Base-by-base conservation (phyloP, 2,888 invertebrate species). In the Apamea epomidion region DNA sequence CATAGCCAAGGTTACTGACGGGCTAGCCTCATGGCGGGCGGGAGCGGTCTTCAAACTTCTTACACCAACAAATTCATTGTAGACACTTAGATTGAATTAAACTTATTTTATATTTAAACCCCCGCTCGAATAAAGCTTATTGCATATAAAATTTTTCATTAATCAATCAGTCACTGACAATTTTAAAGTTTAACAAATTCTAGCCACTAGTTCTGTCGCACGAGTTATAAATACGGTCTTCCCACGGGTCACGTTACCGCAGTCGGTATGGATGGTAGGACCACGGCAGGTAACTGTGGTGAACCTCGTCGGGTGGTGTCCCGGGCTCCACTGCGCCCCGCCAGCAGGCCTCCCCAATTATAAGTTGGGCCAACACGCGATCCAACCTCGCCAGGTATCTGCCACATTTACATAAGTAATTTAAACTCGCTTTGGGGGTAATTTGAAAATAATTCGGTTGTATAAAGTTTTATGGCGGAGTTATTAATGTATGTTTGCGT, bases 371-470 rank as follows among this genome's bases (percentile, higher is more conserved):
- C 71, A 75, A 74, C 87, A 77, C 87, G 89, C 81, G 81, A 80
- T 87, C 83, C 77, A 82, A 76, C 64, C 86, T 75, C 83, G 84
- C 82, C 89, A 89, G 88, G 84, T 88, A 89, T 88, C 84, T 72
- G 81, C 79, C 85, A 88, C 85, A 89, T 89, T 89, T 89, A 88
- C 89, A 89, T 89, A 89, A 89, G 89, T 89, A 89, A 89, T 89
- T 89, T 89, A 89, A 89, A 89, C 83, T 87, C 82, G 83, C 86
- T 89, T 89, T 84, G 80, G 75, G 74, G 78, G 85, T 88, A 89
- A 89, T 89, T 88, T 83, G 85, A 82, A 88, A 84, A 89, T 89
- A 89, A 89, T 89, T 89, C 84, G 80, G 76, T 86, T 83, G 76
- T 88, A 89, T 89, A 89, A 89, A 88, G 78, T 88, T 89, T 88